Conservation (phyloP, 2,113 vertebrate genomes). For the Enhydra lutris region DNA sequence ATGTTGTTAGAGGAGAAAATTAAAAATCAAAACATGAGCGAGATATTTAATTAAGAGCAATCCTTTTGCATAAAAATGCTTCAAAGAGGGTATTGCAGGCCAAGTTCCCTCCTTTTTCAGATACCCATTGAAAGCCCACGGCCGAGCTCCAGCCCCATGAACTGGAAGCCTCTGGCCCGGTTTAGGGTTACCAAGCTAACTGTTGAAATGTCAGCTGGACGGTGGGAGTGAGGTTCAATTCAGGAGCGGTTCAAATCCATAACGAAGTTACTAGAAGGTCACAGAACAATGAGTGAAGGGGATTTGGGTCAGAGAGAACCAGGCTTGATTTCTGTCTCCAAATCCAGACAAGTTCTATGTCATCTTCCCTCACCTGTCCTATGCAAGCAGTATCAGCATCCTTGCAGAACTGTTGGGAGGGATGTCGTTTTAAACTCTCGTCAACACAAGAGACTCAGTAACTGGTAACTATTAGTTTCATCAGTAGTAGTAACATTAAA, state of each 20-base stretch:
- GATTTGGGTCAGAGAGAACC: neutral
- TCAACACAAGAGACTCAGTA: neutral
- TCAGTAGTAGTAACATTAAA: neutral
- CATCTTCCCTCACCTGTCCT: neutral
- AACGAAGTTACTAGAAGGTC: neutral
- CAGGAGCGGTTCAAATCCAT: neutral
- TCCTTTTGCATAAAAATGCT: neutral
- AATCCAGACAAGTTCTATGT: neutral
- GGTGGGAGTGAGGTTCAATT: neutral
- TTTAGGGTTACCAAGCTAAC: neutral
- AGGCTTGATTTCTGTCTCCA: neutral
- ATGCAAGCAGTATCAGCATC: neutral
- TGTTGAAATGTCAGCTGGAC: neutral
- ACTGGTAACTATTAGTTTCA: neutral
- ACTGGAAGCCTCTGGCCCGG: neutral
- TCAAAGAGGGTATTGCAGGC: no score
- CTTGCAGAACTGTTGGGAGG: neutral
- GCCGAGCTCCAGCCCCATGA: neutral
- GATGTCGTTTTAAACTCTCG: neutral
- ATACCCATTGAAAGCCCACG: neutral
- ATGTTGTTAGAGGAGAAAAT: slow-evolving; percentile 33
- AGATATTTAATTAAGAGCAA: slow-evolving; percentile 12
- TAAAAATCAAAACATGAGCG: slow-evolving; percentile 52
- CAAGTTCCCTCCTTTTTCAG: neutral
- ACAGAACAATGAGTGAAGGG: neutral